Base-by-base conservation (phyloP, 2,113 vertebrate genomes). In the Hippocampus mohnikei region DNA sequence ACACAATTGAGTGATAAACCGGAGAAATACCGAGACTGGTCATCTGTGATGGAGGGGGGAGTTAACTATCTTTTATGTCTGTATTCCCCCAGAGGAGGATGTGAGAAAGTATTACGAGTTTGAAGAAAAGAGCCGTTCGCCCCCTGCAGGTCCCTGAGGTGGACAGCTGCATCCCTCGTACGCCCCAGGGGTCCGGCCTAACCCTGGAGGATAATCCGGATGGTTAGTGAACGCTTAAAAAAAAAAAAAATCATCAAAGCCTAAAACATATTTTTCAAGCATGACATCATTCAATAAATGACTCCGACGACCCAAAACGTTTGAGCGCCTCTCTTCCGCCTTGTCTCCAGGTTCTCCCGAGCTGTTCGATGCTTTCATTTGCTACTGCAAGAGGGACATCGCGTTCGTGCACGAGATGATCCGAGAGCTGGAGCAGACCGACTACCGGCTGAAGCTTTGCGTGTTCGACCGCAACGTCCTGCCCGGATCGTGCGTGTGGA, bases 351-450 rank as follows among this genome's bases (percentile, higher is more conserved):
- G 81, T 0, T 52, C 73, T 27, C 94, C 95, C 0, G 97, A 99
- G 87, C 46, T 81, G 56, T 99, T 99, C 12, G 96, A 99, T 42
- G 97, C 97, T 72, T 99, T 99, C 88, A 98, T 99, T 88, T 99
- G 97, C 89, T 99, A 98, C 91, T 99, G 96, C 88, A 84, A 93
- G 72, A 94, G 87, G 0, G 97, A 99, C 87, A 92, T 99, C 7
- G 73, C 88, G 27, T 99, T 99, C 79, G 97, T 99, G n/a, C 91
- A 94, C 3, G 94, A 96, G 80, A 98, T 99, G 96, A 99, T 99
- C 87, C 91, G 70, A 53, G 90, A 97, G 84, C 87, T 99, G 90
- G 97, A 99, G 33, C 95, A 98, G 85, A 95, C 94, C 0, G 86
- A 94, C 0, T 87, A 90, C 86, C 94, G 85, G 48, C 90, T 99